Evolutionary conservation across 2,797 vertebrate species (phyloP).

Genomic region (Danio kyathit): DNA sequence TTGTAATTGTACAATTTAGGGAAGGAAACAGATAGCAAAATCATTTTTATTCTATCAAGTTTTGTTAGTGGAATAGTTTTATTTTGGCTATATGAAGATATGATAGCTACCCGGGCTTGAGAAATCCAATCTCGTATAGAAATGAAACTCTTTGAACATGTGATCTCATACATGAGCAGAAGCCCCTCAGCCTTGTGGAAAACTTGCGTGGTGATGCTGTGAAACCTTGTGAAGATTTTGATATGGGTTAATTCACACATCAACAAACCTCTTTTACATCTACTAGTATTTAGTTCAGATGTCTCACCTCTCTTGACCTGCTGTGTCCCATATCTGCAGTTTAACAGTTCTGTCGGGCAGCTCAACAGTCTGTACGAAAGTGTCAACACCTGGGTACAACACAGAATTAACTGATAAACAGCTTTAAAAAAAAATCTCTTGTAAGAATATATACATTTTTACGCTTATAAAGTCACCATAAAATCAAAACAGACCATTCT

Average conservation of each 20-base stretch:
- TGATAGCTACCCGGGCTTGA: conserved; percentile 84
- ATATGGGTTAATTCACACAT: neutral
- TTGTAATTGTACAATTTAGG: neutral
- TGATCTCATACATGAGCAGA: conserved; percentile 94
- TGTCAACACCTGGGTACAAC: conserved; percentile 86
- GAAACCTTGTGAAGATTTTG: conserved; percentile 82
- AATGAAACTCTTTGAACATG: conserved; percentile 82
- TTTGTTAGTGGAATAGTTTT: neutral
- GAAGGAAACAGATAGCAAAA: neutral
- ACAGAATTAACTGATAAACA: neutral
- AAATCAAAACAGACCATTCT: no score
- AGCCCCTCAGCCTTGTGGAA: conserved; percentile 91
- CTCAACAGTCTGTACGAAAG: conserved; percentile 80
- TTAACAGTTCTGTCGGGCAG: conserved; percentile 83
- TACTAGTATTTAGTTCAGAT: conserved; percentile 1
- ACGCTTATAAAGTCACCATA: neutral
- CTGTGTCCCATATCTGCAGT: conserved; percentile 94
- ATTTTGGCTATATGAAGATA: neutral
- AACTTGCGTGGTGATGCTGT: conserved; percentile 88
- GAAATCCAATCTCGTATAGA: conserved; percentile 87
- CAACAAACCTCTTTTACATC: neutral
- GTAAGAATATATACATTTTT: neutral
- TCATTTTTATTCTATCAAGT: neutral
- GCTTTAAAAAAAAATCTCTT: neutral
- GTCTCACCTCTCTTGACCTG: conserved; percentile 91